Evolutionary conservation across 2,113 vertebrate species (phyloP), one percentile per base, ranked within the genome.

Genomic region (Telmatochromis brichardi): DNA sequence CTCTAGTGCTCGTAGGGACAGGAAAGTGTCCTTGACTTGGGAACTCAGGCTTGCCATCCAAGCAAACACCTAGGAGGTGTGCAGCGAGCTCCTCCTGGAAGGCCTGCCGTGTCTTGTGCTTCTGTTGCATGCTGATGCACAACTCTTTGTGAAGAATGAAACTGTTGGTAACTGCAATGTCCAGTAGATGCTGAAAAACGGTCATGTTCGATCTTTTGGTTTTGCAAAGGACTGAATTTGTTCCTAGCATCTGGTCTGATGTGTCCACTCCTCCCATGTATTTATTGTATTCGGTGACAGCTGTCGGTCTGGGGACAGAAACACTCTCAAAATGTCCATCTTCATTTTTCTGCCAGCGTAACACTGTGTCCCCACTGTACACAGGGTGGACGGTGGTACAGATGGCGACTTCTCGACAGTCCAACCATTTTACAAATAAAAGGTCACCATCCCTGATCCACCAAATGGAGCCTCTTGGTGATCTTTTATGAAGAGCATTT

Each of bases 161-260:
- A 12, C 60, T 37, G 60, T 37, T 65, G 17, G 60, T n/a, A 65
- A 65, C 60, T 65, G 60, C 60, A 65, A 65, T 7, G 10, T 65
- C 60, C 60, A 65, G 33, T 7, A 35, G 31, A 65, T 65, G 31
- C 9, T 35, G 31, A 0, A 65, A 65, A 65, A 35, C 2, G 0
- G 6, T 35, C 60, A 2, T 65, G 60, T 65, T 65, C 6, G 1
- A 65, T 65, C 60, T 35, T 35, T n/a, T 65, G 6, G 3, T 65
- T 65, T 65, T 65, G 60, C 31, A n/a, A 65, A n/a, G 17, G 60
- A 35, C 31, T 12, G 31, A 65, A 65, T 65, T 65, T 65, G 17
- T 63, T 63, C 31, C 58, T 19, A 19, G 1, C 15, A 35, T 35
- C 17, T 65, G 60, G 31, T 65, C 31, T 65, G 60, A 65, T 2